Percentiles rank a stretch among this genome's conserved stretches.
phyloP scores from a whole-genome alignment of 2,888 invertebrate genomes.

The Drosophila affinis region DNA sequence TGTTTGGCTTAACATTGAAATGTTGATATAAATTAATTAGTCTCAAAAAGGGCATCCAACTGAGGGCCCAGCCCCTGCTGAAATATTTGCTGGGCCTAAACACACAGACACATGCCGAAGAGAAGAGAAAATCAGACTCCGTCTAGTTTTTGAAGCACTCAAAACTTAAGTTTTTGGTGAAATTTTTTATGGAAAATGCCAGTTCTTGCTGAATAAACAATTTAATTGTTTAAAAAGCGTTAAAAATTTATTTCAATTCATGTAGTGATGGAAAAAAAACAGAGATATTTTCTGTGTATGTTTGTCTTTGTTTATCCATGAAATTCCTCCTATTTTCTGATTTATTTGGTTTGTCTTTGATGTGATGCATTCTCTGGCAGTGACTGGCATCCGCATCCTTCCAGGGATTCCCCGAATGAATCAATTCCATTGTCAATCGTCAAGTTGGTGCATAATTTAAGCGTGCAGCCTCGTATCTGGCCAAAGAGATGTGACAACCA shows the following conservation, averaged over 20 bases:
- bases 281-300: not conserved
- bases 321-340: not conserved
- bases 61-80: conserved; percentile 29
- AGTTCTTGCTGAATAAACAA: not conserved
- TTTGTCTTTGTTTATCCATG: not conserved
- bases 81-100: conserved; percentile 53
- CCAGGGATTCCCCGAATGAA: not conserved
- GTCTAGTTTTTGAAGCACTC: conserved; percentile 14
- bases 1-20: conserved; percentile 78
- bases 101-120: conserved; percentile 14
- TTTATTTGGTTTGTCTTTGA: conserved; percentile 3
- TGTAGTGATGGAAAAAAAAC: not conserved
- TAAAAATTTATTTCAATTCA: conserved; percentile 4
- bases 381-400: not conserved
- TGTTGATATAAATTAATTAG: conserved; percentile 80
- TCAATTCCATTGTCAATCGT: not conserved
- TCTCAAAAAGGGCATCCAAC: conserved; percentile 54
- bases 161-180: conserved; percentile 14
- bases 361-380: not conserved
- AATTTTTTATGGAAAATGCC: conserved; percentile 15
- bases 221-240: conserved; percentile 7
- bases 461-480: not conserved
- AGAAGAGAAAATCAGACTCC: conserved; percentile 12
- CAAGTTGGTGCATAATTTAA: not conserved
- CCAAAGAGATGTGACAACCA: not conserved